Conservation (phyloP, 2,888 invertebrate species). For the Cancer borealis region DNA sequence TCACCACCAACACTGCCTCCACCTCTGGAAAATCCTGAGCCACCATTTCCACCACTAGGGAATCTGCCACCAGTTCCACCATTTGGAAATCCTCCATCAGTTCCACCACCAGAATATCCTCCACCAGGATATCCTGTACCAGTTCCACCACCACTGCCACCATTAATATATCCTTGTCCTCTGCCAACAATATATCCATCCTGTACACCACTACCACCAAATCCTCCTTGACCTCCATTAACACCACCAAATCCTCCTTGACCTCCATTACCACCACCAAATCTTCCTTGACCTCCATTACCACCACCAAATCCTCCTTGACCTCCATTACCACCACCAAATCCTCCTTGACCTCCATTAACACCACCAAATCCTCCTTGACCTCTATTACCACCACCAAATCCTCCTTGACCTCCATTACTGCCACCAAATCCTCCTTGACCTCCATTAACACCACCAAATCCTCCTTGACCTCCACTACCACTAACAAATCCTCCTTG, state of each 20-base stretch:
- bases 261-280: constrained; percentile 24
- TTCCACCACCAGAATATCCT: background rate
- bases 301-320: constrained; percentile 41
- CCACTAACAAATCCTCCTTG: constrained; percentile 47
- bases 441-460: constrained; percentile 43
- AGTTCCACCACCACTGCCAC: constrained; percentile 47
- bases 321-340: background rate
- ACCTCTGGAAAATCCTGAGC: background rate
- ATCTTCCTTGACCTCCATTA: constrained; percentile 17
- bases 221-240: constrained; percentile 4
- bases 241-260: background rate
- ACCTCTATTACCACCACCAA: constrained; percentile 46
- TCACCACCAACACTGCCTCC: constrained; percentile 7
- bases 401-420: constrained; percentile 59
- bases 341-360: constrained; percentile 41
- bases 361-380: constrained; percentile 12
- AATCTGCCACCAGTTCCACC: background rate
- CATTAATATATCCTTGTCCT: constrained; percentile 52
- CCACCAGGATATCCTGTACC: background rate
- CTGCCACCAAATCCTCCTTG: constrained; percentile 51
- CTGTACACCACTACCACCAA: constrained; percentile 33
- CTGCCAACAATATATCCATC: background rate
- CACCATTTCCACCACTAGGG: background rate
- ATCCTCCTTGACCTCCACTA: background rate
- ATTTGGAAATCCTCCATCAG: constrained; percentile 22